Evolutionary conservation across 1,140 invertebrate genomes (phyloP).

Genomic region (Zaprionus ghesquierei): DNA sequence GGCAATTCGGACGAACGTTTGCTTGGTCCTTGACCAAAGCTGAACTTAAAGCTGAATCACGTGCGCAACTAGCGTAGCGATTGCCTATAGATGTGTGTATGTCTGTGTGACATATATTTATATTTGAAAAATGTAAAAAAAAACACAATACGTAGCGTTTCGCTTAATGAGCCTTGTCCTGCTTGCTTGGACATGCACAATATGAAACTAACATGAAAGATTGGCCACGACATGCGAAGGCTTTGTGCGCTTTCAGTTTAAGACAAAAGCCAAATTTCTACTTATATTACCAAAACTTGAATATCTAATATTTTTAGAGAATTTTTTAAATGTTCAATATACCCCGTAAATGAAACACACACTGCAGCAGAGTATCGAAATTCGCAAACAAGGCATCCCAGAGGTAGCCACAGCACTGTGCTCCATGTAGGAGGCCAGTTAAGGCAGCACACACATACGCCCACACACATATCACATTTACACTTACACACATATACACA

Average conservation of each 20-base stretch:
- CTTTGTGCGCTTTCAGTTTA: too few species aligned
- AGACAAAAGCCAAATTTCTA: too few species aligned
- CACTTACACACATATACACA: neutral
- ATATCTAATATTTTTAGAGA: too few species aligned
- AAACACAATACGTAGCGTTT: conserved; percentile 42
- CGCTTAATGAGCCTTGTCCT: conserved; percentile 58
- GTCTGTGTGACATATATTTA: conserved; percentile 4
- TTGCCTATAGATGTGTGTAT: neutral
- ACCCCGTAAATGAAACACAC: too few species aligned
- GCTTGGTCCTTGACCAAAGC: conserved; percentile 60
- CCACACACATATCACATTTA: conserved; percentile 22
- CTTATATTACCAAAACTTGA: too few species aligned
- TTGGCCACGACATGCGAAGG: neutral
- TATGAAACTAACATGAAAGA: neutral
- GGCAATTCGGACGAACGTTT: conserved; percentile 34
- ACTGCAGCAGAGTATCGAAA: neutral
- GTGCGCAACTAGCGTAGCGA: conserved; percentile 9
- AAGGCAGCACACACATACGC: neutral
- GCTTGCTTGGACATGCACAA: conserved; percentile 26
- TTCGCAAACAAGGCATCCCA: neutral
- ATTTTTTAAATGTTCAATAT: too few species aligned
- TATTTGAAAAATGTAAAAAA: conserved; percentile 31
- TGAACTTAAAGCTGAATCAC: conserved; percentile 51
- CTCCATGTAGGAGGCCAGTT: conserved; percentile 27
- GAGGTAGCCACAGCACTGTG: conserved; percentile 12